Base-by-base conservation (phyloP, 1,140 invertebrate genomes). In the Drosophila pseudoananassae region DNA sequence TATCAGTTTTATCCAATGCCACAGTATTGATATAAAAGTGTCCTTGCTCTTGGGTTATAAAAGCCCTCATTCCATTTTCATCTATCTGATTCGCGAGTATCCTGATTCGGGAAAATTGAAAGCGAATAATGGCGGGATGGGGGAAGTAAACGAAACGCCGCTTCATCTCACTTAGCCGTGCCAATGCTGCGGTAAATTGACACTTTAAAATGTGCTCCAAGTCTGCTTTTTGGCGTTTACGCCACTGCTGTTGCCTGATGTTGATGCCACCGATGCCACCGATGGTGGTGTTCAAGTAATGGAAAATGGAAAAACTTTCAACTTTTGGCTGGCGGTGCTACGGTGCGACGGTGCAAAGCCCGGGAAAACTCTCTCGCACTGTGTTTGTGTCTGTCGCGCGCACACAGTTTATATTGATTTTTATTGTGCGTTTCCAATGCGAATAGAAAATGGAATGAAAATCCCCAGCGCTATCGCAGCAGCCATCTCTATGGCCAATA, bases 271-370 rank as follows among this genome's bases (percentile, higher is more conserved):
- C 12, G 33, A 36, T 36, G 33, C 33, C 9, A 10, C 25, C 6
- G 4, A 5, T 27, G 25, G 25, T 27, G 25, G 25, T 31, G 3
- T 31, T 51, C 60, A 47, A 69, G 89, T 90, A 90, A 90, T 90
- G 87, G 88, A 88, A 90, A 90, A 90, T 90, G 87, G 87, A 80
- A 90, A 90, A 90, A 90, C 64, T 90, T 90, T 90, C 64, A 66
- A 75, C 84, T 80, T 63, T 56, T 45, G 31, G 23, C 50, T 56
- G 25, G 33, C 59, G 52, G 43, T 36, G 33, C 33, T n/a, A 8
- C 33, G 33, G 38, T 51, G 27, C 58, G 45, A 50, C 17, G 17
- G 17, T 20, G 20, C 55, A 40, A 50, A 33, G 25, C 57, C 59
- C 68, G 63, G 71, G 72, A 12, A 29, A 40, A 33, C 9, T 12